Conservation (phyloP, 2,797 vertebrate genomes). For the Eurystomus glaucurus region DNA sequence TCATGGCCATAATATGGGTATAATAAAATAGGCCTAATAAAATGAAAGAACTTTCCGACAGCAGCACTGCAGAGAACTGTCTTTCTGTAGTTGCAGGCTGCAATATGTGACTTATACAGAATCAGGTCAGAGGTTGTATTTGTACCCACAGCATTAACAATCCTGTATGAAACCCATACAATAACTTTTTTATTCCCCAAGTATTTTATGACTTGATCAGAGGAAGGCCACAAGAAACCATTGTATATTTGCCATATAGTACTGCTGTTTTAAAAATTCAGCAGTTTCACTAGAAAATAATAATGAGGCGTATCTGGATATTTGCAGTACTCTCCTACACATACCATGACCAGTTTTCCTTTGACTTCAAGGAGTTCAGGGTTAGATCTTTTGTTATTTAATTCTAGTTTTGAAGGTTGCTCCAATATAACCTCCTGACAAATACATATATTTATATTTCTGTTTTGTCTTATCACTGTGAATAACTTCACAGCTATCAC, state of each 20-base stretch:
- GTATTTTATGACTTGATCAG: neutral
- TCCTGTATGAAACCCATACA: neutral
- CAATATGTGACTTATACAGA: neutral
- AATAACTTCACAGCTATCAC: neutral
- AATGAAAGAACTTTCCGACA: slow-evolving; percentile 2
- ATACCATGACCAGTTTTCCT: neutral
- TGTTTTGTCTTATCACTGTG: neutral
- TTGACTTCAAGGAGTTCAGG: neutral
- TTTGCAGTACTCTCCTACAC: neutral
- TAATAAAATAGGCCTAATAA: slow-evolving; percentile 23
- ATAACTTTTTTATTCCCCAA: neutral
- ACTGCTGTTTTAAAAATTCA: neutral
- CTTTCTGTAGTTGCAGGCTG: neutral
- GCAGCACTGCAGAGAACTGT: neutral
- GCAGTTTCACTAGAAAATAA: neutral
- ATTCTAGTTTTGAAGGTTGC: neutral
- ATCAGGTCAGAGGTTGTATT: neutral
- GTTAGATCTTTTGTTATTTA: neutral
- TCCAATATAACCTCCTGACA: neutral
- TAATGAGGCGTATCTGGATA: neutral
- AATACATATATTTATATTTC: neutral
- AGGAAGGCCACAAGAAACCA: neutral
- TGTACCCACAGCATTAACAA: neutral
- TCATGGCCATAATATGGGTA: neutral
- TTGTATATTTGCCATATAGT: neutral